Evolutionary conservation across 2,113 vertebrate species (phyloP), one percentile per base, ranked within the genome.

Genomic region (Alaudala cheleensis): DNA sequence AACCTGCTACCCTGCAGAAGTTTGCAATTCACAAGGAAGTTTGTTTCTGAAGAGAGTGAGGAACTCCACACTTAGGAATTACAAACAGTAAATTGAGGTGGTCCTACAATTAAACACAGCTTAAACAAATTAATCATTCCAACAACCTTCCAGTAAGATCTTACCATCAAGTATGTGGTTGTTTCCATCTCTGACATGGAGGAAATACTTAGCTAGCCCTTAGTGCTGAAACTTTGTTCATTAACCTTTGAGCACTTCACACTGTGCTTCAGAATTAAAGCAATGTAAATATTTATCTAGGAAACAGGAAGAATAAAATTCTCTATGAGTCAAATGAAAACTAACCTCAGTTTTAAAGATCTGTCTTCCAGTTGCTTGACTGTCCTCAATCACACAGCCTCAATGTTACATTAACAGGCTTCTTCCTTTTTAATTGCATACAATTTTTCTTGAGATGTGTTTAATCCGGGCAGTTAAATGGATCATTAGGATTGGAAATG

Each of bases 171-270:
- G 47, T 50, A 50, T 1, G 7, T 31, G 51, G 84, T 42, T 7
- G 4, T 47, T 86, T 70, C 20, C 31, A 9, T 16, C 58, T 90
- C 45, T 74, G 61, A 81, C 4, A 2, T 22, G 22, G 40, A 88
- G 2, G 64, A 90, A 94, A 83, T 53, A 79, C 24, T 54, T 69
- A 50, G 26, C 39, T 66, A 87, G 64, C 56, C 76, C 39, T 88
- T 62, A 86, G 24, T 62, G 60, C 37, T 77, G 33, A 82, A 58
- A 42, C 66, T 70, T 85, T 72, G 29, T 71, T 86, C 67, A 66
- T 86, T 90, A 95, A 92, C 92, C 72, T 94, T 92, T 78, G 56
- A 86, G 76, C 57, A 60, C 56, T 67, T 78, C 12, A 95, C 37
- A 74, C 53, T 58, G 40, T 71, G 40, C 58, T 86, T 95, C 85